A percentile compares a stretch with the other conserved stretches of the same genome.
phyloP scores from a whole-genome alignment of 2,113 vertebrate species.

The Nestor notabilis region DNA sequence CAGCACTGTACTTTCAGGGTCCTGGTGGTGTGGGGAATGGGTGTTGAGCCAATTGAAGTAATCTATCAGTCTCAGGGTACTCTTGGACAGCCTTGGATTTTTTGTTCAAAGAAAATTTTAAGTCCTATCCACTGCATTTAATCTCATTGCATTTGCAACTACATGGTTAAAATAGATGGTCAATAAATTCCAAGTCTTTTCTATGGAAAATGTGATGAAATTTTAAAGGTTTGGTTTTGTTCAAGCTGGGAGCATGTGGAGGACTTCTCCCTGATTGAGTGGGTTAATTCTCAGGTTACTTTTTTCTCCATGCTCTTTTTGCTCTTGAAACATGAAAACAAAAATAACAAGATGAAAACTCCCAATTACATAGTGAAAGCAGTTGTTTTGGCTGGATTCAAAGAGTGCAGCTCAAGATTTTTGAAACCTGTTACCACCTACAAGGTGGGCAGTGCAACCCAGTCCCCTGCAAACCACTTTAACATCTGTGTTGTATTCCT shows the following conservation, averaged over 20 bases:
- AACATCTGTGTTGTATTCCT: not conserved
- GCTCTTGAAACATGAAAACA: not conserved
- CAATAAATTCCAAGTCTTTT: not conserved
- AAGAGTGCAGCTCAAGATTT: not conserved
- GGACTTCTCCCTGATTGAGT: not conserved
- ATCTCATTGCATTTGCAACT: not conserved
- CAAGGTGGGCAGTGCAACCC: not conserved
- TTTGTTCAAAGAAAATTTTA: not conserved
- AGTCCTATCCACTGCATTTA: not conserved
- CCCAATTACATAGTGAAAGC: rapidly evolving
- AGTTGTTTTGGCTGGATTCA: not conserved
- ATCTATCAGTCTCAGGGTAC: not conserved
- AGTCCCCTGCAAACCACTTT: not conserved
- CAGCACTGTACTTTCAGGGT: not conserved
- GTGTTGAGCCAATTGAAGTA: not conserved
- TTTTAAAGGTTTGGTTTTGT: not conserved
- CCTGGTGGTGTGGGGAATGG: not conserved
- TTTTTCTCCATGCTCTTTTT: not conserved
- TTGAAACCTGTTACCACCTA: not conserved
- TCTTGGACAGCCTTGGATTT: not conserved
- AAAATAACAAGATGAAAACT: not conserved
- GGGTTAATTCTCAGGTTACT: not conserved
- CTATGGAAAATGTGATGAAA: not conserved
- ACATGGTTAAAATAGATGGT: not conserved
- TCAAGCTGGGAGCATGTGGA: not conserved